A percentile compares a stretch with the other conserved stretches of the same genome.
These are phyloP conservation scores for Pangasius djambal DNA, from an alignment of 2,797 vertebrate genomes.

Conservation along the genomic window DNA sequence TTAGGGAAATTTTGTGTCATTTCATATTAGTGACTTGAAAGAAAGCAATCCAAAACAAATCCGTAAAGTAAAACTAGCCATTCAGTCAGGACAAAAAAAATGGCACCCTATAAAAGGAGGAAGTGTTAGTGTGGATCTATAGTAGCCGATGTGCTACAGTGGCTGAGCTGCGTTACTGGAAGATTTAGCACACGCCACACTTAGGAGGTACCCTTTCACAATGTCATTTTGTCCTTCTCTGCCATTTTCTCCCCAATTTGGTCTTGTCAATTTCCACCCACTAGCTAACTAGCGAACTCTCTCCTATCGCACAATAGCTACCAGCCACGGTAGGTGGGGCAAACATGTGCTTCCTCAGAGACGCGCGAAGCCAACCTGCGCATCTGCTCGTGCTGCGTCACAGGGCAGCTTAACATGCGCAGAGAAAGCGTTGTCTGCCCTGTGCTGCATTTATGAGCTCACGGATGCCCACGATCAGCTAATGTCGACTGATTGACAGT, in stretches of 20 bases:
- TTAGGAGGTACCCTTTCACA: not conserved
- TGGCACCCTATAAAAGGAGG: not conserved
- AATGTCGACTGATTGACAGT: not conserved
- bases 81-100: not conserved
- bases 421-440: too few species aligned
- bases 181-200: not conserved
- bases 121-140: not conserved
- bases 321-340: not conserved
- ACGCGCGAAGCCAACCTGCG: not conserved
- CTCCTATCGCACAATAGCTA: not conserved
- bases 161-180: not conserved
- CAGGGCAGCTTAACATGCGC: not conserved
- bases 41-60: not conserved
- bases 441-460: not conserved
- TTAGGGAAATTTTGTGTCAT: too few species aligned
- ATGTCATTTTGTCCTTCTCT: not conserved
- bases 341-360: not conserved
- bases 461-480: not conserved
- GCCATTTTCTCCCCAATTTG: not conserved
- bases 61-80: not conserved
- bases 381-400: not conserved
- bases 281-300: not conserved
- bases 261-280: not conserved
- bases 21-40: not conserved
- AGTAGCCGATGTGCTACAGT: not conserved